Percentiles rank a stretch among this genome's conserved stretches.
Conservation (phyloP, 92 coral and sea anemone species). For the Bergia puertoricense region DNA sequence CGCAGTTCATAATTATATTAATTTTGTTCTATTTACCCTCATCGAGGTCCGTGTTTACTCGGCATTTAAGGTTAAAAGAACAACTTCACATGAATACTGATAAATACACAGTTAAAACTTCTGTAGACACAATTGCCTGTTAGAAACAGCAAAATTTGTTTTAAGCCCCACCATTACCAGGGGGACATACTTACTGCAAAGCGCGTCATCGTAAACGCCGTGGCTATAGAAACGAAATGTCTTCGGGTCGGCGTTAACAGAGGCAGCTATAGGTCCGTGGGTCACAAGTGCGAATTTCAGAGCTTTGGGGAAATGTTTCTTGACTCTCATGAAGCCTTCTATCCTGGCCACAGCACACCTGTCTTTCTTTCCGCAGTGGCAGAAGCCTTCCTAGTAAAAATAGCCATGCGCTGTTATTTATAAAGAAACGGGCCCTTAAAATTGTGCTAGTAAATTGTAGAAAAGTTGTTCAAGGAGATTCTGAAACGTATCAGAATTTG, state of each 20-base stretch:
- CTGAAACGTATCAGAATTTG: no score
- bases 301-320: conserved; percentile 70
- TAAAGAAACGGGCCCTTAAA: no score
- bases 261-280: conserved; percentile 93
- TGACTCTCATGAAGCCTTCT: conserved; percentile 71
- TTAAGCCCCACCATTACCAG: background rate
- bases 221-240: conserved; percentile 88
- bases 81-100: no score
- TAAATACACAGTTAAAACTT: no score
- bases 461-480: no score
- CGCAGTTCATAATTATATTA: no score
- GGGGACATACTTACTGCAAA: conserved; percentile 69
- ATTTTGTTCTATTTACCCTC: no score
- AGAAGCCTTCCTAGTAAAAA: conserved; percentile 79
- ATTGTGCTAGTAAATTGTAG: no score
- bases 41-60: no score
- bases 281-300: conserved; percentile 81
- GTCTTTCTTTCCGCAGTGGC: conserved; percentile 80
- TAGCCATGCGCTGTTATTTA: background rate
- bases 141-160: no score
- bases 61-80: no score
- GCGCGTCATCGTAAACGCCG: conserved; percentile 83
- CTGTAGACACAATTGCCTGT: no score
- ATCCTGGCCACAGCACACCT: conserved; percentile 79
- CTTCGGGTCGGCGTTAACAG: conserved; percentile 86